These are phyloP conservation scores for Antheraea pernyi DNA, from an alignment of 1,140 invertebrate genomes.

Conservation along the genomic window DNA sequence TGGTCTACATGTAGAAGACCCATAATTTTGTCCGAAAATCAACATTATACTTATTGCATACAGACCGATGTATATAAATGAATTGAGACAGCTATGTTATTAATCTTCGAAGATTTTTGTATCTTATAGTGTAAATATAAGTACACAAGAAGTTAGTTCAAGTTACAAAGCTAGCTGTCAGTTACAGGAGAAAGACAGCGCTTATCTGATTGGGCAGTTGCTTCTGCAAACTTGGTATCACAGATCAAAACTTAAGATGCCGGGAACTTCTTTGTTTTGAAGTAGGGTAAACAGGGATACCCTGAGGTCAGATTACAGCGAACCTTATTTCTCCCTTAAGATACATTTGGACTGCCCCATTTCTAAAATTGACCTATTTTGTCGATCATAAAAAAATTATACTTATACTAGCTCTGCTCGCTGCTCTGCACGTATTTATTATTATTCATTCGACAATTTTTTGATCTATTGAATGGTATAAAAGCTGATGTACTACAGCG, in stretches of 20 bases:
- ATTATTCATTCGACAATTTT: too few relatives aligned
- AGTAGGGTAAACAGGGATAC: constrained; percentile 9
- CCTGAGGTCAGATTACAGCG: constrained; percentile 9
- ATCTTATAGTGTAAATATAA: background rate
- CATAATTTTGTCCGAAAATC: too few relatives aligned
- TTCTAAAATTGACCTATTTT: background rate
- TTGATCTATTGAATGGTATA: too few relatives aligned
- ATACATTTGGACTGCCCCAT: background rate
- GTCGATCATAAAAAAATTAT: background rate
- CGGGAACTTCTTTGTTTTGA: constrained; percentile 2
- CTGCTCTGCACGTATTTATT: too few relatives aligned
- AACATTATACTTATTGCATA: too few relatives aligned
- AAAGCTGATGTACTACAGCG: too few relatives aligned
- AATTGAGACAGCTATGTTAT: too few relatives aligned
- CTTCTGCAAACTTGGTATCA: constrained; percentile 4
- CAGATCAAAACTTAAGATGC: constrained; percentile 13
- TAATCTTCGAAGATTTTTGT: too few relatives aligned
- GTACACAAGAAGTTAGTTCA: background rate
- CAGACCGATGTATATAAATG: too few relatives aligned
- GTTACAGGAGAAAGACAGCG: background rate
- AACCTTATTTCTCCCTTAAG: background rate
- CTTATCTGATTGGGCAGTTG: constrained; percentile 4
- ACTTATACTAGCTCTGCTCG: too few relatives aligned
- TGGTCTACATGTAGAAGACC: too few relatives aligned
- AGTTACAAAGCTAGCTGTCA: background rate